Conservation (phyloP, 2,797 vertebrate genomes). For the Clangula hyemalis region DNA sequence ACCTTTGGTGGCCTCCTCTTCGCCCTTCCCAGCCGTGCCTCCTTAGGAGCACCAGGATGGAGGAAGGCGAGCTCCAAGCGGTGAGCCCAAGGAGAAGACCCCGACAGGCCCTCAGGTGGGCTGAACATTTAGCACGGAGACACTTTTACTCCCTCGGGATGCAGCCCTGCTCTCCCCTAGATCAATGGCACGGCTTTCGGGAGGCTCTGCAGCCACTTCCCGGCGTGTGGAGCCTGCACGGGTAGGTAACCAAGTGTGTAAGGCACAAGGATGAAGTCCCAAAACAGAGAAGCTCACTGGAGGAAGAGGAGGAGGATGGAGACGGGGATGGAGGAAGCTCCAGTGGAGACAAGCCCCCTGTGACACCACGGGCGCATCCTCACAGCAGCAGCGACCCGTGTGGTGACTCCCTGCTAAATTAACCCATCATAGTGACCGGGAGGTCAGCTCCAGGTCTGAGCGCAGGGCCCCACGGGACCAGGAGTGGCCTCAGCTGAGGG, state of each 20-base stretch:
- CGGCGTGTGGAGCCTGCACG: neutral
- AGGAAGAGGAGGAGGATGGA: slow-evolving; percentile 37
- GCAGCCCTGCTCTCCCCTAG: neutral
- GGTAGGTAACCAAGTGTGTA: neutral
- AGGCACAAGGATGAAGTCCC: slow-evolving; percentile 9
- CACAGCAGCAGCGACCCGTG: neutral
- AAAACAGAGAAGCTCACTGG: neutral
- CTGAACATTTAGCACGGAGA: neutral
- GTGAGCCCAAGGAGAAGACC: neutral
- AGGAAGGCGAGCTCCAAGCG: neutral
- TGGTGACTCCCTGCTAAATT: neutral
- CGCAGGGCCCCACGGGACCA: rapidly evolving
- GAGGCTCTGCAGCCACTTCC: neutral
- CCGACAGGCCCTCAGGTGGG: neutral
- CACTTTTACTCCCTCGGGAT: neutral
- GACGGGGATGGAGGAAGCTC: slow-evolving; percentile 1
- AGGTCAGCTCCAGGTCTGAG: slow-evolving; percentile 34
- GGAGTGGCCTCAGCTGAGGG: neutral
- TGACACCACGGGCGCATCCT: slow-evolving; percentile 8
- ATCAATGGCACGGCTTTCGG: neutral
- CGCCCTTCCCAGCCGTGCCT: neutral
- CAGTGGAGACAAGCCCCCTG: slow-evolving; percentile 35
- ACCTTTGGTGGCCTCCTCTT: neutral
- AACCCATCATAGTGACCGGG: slow-evolving; percentile 39
- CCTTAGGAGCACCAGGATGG: neutral